Evolutionary conservation across 2,888 invertebrate species (phyloP).

Genomic region (Drosophila paramelanica): DNA sequence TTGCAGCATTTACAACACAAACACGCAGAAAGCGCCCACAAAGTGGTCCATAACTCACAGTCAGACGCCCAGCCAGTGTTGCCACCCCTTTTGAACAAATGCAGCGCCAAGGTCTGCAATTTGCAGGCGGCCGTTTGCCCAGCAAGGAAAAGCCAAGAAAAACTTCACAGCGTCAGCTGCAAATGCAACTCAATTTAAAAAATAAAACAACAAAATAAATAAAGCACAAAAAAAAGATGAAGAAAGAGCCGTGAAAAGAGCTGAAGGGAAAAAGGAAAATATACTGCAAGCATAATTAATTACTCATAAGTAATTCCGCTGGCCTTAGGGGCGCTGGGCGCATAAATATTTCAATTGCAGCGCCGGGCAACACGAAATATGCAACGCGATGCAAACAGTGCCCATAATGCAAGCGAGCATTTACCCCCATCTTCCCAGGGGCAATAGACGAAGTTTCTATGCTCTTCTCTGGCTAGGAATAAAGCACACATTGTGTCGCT

Average conservation of each 20-base stretch:
- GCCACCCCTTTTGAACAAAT: neutral
- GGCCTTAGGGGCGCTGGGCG: slow-evolving; percentile 53
- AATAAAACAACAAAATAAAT: neutral
- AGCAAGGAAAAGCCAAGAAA: neutral
- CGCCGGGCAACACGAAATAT: slow-evolving; percentile 34
- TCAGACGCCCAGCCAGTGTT: slow-evolving; percentile 6
- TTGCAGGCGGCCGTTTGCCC: slow-evolving; percentile 17
- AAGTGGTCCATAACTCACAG: slow-evolving; percentile 56
- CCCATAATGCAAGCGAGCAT: neutral
- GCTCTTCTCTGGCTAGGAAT: neutral
- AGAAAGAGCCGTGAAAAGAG: slow-evolving; percentile 17
- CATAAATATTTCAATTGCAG: slow-evolving; percentile 70
- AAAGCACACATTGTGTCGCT: too few species aligned
- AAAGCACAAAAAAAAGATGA: neutral
- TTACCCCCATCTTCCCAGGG: too few species aligned
- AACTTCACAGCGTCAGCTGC: slow-evolving; percentile 36
- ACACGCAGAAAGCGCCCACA: slow-evolving; percentile 34
- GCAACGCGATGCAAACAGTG: slow-evolving; percentile 28
- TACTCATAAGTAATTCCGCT: slow-evolving; percentile 73
- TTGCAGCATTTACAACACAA: slow-evolving; percentile 43
- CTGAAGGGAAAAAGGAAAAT: slow-evolving; percentile 14
- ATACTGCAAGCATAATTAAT: slow-evolving; percentile 74
- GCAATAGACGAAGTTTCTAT: neutral
- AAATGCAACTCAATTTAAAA: slow-evolving; percentile 51
- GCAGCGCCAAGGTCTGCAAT: slow-evolving; percentile 45